Evolutionary conservation across 2,113 vertebrate genomes (phyloP).

Genomic region (Alligator mississippiensis): DNA sequence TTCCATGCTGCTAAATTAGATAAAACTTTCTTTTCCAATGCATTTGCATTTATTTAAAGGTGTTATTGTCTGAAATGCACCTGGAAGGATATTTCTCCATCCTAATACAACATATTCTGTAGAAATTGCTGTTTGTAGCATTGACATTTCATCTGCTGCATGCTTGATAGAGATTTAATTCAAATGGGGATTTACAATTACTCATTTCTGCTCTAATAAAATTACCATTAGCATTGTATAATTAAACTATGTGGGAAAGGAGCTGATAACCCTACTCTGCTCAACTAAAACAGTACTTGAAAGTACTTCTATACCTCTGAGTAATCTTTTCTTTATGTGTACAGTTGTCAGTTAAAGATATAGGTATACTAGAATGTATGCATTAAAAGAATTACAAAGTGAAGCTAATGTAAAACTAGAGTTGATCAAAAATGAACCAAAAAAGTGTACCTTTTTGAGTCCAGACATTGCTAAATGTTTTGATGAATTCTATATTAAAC

Average conservation of each 20-base stretch:
- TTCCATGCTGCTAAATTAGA: neutral
- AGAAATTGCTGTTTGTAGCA: neutral
- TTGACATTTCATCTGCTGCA: neutral
- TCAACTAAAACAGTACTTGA: neutral
- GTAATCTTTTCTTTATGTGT: neutral
- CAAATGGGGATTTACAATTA: neutral
- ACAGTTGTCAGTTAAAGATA: neutral
- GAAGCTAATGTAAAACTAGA: neutral
- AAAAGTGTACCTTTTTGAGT: neutral
- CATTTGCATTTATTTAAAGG: neutral
- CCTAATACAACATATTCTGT: neutral
- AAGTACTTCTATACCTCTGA: neutral
- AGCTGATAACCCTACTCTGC: neutral
- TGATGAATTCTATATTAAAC: neutral
- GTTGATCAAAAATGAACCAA: neutral
- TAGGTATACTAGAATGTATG: neutral
- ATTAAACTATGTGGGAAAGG: neutral
- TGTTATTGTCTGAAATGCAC: slow-evolving; percentile 1
- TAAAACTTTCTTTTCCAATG: neutral
- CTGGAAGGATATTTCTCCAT: neutral
- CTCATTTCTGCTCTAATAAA: neutral
- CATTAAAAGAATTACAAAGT: neutral
- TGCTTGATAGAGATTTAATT: neutral
- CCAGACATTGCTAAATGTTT: neutral
- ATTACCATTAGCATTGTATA: neutral